Conservation (phyloP, 2,113 vertebrate species). For the Triplophysa tibetana region DNA sequence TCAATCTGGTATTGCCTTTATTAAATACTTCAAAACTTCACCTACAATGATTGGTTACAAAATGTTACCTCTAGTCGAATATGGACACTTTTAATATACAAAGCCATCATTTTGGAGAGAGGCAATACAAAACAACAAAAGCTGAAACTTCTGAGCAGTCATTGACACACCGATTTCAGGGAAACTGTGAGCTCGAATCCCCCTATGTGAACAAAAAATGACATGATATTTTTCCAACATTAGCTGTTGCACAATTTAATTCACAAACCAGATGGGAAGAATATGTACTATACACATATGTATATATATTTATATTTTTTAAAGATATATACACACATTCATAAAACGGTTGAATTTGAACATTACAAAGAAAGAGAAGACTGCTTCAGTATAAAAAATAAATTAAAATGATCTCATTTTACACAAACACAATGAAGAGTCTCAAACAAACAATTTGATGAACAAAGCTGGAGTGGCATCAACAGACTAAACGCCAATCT, state of each 20-base stretch:
- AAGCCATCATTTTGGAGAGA: slow-evolving; percentile 59
- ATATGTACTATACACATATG: slow-evolving; percentile 47
- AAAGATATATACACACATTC: slow-evolving; percentile 43
- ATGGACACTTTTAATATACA: slow-evolving; percentile 62
- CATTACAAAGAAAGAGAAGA: slow-evolving; percentile 56
- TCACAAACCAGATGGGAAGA: slow-evolving; percentile 47
- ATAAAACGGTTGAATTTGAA: slow-evolving; percentile 63
- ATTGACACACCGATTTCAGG: slow-evolving; percentile 35
- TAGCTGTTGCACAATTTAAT: slow-evolving; percentile 40
- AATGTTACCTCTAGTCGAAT: slow-evolving; percentile 64
- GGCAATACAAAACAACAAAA: slow-evolving; percentile 53
- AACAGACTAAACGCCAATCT: slow-evolving; percentile 22
- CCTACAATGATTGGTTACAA: slow-evolving; percentile 75
- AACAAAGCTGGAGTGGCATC: slow-evolving; percentile 22
- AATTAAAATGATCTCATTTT: slow-evolving; percentile 75
- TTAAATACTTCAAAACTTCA: slow-evolving; percentile 74
- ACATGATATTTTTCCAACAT: slow-evolving; percentile 38
- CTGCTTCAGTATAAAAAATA: slow-evolving; percentile 76
- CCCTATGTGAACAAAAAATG: slow-evolving; percentile 31
- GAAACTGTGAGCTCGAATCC: slow-evolving; percentile 9
- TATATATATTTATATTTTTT: slow-evolving; percentile 37
- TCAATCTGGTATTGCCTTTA: slow-evolving; percentile 72
- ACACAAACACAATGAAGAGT: slow-evolving; percentile 55
- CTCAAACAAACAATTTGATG: slow-evolving; percentile 50
- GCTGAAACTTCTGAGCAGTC: slow-evolving; percentile 28